These are phyloP conservation scores for Aspidapion aeneum DNA, from an alignment of 2,888 invertebrate genomes.

Conservation along the genomic window DNA sequence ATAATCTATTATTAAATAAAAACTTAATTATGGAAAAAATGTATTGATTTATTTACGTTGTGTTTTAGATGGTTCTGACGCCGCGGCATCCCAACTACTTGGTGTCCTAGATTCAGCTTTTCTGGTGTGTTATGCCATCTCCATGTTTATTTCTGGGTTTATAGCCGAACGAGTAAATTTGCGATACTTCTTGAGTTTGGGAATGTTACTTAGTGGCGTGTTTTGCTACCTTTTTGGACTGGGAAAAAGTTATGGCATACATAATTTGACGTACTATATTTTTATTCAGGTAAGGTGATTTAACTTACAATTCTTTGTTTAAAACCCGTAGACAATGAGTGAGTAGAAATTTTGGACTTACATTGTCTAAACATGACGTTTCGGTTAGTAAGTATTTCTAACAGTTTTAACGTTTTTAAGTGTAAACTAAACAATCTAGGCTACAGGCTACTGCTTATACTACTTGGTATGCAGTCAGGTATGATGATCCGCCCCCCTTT, in stretches of 20 bases:
- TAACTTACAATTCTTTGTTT: no score
- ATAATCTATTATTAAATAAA: no score
- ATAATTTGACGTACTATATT: slow-evolving; percentile 77
- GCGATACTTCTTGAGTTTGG: slow-evolving; percentile 84
- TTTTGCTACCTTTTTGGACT: slow-evolving; percentile 88
- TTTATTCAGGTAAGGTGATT: slow-evolving; percentile 67
- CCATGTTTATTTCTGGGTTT: slow-evolving; percentile 90
- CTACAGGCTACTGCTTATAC: no score
- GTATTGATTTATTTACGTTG: no score
- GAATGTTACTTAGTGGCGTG: slow-evolving; percentile 86
- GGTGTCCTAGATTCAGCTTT: slow-evolving; percentile 90
- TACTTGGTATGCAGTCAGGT: no score
- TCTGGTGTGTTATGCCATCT: slow-evolving; percentile 85
- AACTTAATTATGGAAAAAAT: no score
- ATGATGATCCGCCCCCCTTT: no score
- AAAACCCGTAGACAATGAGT: no score
- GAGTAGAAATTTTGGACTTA: no score
- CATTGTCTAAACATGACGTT: no score
- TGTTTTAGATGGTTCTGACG: slow-evolving; percentile 59
- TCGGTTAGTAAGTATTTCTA: no score
- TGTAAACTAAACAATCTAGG: background rate
- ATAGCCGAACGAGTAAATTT: slow-evolving; percentile 90
- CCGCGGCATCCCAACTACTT: slow-evolving; percentile 72
- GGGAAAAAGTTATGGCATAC: slow-evolving; percentile 76
- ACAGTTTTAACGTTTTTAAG: no score